phyloP scores from a whole-genome alignment of 2,888 invertebrate genomes.

The Apamea crenata region DNA sequence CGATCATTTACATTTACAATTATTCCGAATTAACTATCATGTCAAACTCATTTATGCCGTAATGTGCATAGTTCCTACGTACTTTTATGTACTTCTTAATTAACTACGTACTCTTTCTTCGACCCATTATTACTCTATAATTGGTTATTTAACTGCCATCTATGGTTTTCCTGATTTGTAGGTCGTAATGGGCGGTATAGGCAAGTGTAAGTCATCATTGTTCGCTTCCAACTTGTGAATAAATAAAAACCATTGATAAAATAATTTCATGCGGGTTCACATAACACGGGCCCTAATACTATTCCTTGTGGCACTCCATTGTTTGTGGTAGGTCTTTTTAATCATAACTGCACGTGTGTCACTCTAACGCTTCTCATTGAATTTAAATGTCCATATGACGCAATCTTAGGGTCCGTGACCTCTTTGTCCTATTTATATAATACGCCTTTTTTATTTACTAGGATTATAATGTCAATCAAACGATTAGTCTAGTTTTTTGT shows the following conservation, averaged over 20 bases:
- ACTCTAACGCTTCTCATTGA: conserved; percentile 57
- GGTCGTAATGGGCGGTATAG: not conserved
- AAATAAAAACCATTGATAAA: conserved; percentile 6
- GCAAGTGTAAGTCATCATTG: not conserved
- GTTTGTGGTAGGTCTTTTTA: conserved; percentile 59
- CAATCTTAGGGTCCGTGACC: conserved; percentile 61
- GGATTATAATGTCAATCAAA: conserved; percentile 67
- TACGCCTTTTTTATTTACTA: conserved; percentile 55
- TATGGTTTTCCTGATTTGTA: not conserved
- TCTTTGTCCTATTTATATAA: conserved; percentile 64
- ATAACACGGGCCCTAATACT: conserved; percentile 29
- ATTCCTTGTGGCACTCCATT: conserved; percentile 57
- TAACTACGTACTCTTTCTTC: not conserved
- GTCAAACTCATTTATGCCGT: not conserved
- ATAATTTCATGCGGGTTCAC: not conserved
- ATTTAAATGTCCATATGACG: conserved; percentile 63
- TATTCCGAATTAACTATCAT: not conserved
- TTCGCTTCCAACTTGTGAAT: not conserved
- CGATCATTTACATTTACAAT: not conserved
- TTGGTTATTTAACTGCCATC: not conserved
- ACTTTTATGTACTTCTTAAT: not conserved
- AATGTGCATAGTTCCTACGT: not conserved
- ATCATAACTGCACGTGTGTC: conserved; percentile 63
- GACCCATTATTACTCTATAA: not conserved
- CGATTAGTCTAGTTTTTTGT: conserved; percentile 60